Evolutionary conservation across 2,797 vertebrate genomes (phyloP), one percentile per base, ranked within the genome.

Genomic region (Hirundo rustica): DNA sequence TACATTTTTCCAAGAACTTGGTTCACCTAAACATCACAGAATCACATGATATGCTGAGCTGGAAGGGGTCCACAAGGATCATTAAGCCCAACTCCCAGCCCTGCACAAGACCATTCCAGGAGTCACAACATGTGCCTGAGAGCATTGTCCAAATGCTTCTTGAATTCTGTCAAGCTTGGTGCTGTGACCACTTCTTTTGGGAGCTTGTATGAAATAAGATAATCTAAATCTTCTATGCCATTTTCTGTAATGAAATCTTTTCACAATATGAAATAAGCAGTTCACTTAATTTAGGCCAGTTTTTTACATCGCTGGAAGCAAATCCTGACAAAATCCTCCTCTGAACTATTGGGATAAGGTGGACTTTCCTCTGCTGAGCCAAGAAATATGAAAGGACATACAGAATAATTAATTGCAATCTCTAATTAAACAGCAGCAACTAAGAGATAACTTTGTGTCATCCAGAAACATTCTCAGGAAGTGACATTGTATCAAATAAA

Each of bases 401-500:
- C 61, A 74, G 21, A 95, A 89, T 61, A 95, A 92, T 88, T 89
- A 96, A 88, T 14, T 82, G 30, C 34, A 96, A 91, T 92, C 44
- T 76, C 75, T 91, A 92, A 95, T 89, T 95, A 91, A 96, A 89
- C 48, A 74, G 44, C 15, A 88, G 75, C 87, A 47, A 60, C 50
- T 86, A 90, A 81, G 53, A 88, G 62, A 88, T 30, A 88, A 86
- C n/a, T 92, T 91, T 36, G 22, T 86, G 82, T 93, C 77, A 93
- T 76, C 66, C 44, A 30, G 79, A 86, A 97, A 81, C 44, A 77
- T 91, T 96, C 91, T 88, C 47, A 91, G 84, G 60, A 94, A 95
- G 44, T 91, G 96, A 92, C 89, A 96, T 64, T 55, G 53, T 95
- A 84, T 94, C 75, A 93, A 89, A 94, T 22, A 61, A 87, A 85